Evolutionary conservation across 1,140 invertebrate species (phyloP), one percentile per base, ranked within the genome.

Genomic region (Eupristina koningsbergeri): DNA sequence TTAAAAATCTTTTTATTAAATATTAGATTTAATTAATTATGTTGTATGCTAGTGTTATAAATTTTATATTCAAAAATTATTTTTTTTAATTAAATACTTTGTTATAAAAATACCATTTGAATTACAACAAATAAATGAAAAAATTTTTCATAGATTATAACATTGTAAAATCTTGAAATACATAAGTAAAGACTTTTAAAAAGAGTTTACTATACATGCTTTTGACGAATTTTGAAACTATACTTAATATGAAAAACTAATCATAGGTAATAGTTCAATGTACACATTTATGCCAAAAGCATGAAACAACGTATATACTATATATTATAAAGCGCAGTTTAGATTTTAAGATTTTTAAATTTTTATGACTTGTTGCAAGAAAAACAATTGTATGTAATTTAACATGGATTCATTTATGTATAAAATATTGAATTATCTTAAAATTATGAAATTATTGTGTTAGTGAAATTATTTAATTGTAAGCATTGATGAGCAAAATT

Each of bases 191-290:
- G n/a, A n/a, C n/a, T n/a, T n/a, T 58, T 58, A 13, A 58, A 78
- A 67, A 50, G 19, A 82, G 83, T 85, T 87, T 53, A 86, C 58
- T 85, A 67, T 50, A 31, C 77, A 50, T 47, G 64, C 76, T 83
- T 86, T 50, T 26, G 19, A 58, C 74, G 31, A 39, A 73, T 64
- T 47, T 45, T 34, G 39, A 85, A 79, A 64, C 83, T 75, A 41
- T 50, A 76, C 67, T 80, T 85, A 85, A 85, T 84, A 77, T 76
- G 53, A 53, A 83, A 84, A 63, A 85, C 36, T 22, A 86, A 86
- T 81, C 80, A 83, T 88, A 86, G 63, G 63, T 69, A 86, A 82
- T 84, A 34, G 69, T 76, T 84, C 63, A 82, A 64, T 84, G 39
- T 64, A 76, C 77, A 83, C 82, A 81, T 80, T 63, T 63, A 64